Conservation (phyloP, 1,140 invertebrate genomes). For the Drosophila tsacasi region DNA sequence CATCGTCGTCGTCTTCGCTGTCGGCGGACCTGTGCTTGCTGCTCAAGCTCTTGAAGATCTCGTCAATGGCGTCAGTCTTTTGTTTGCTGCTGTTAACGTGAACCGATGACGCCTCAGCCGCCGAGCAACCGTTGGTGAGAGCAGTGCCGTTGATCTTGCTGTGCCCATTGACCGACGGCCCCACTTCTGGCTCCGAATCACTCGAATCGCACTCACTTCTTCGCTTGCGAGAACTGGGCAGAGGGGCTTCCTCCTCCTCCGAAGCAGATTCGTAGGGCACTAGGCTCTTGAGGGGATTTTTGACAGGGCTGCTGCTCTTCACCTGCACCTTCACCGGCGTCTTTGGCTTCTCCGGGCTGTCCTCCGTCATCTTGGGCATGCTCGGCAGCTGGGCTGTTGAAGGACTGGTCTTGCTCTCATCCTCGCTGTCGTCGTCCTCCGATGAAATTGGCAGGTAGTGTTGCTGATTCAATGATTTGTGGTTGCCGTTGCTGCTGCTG, state of each 20-base stretch:
- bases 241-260: slow-evolving; percentile 68
- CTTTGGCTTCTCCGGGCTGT: slow-evolving; percentile 50
- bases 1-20: slow-evolving; percentile 42
- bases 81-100: slow-evolving; percentile 69
- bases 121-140: slow-evolving; percentile 29
- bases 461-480: slow-evolving; percentile 51
- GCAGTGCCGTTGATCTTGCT: slow-evolving; percentile 45
- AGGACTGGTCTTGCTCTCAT: slow-evolving; percentile 45
- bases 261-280: slow-evolving; percentile 83
- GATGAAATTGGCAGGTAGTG: slow-evolving; percentile 78
- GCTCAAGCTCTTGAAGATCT: slow-evolving; percentile 78
- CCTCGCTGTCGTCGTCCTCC: slow-evolving; percentile 64
- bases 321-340: slow-evolving; percentile 50
- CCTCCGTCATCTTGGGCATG: slow-evolving; percentile 70
- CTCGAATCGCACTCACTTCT: slow-evolving; percentile 52
- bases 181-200: slow-evolving; percentile 49
- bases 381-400: slow-evolving; percentile 73
- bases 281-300: slow-evolving; percentile 73
- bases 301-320: slow-evolving; percentile 44
- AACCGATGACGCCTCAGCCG: slow-evolving; percentile 49
- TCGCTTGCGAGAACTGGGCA: slow-evolving; percentile 66
- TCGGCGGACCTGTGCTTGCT: slow-evolving; percentile 53
- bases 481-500: slow-evolving; percentile 25
- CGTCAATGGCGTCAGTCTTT: slow-evolving; percentile 81
- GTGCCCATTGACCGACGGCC: slow-evolving; percentile 45